These are phyloP conservation scores for Magallana ariakensis DNA, from an alignment of 1,140 invertebrate species.

Conservation along the genomic window DNA sequence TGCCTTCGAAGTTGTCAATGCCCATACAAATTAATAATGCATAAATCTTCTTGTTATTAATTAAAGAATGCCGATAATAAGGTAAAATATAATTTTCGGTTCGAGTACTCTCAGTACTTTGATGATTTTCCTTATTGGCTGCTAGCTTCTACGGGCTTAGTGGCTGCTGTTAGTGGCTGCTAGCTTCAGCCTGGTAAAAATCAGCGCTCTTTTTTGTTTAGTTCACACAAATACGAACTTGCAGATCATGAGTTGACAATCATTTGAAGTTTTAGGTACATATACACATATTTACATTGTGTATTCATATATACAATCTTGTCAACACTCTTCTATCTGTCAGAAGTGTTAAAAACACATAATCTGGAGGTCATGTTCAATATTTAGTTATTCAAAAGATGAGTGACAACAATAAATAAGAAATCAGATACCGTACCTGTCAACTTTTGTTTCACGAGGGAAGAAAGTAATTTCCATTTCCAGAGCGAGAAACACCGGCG, in stretches of 20 bases:
- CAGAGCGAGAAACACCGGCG: constrained; percentile 9
- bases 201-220: too few species aligned
- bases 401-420: constrained; percentile 13
- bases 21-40: too few species aligned
- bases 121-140: too few species aligned
- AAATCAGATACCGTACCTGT: background rate
- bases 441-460: background rate
- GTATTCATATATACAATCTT: background rate
- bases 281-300: background rate
- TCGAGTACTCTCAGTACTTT: too few species aligned
- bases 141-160: too few species aligned
- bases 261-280: background rate
- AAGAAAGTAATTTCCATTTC: constrained; percentile 33
- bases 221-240: too few species aligned
- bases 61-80: too few species aligned
- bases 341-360: constrained; percentile 11
- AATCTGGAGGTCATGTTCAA: background rate
- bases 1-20: too few species aligned
- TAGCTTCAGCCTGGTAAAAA: too few species aligned
- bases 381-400: background rate
- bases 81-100: too few species aligned
- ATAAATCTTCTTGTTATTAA: too few species aligned
- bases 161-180: too few species aligned
- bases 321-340: background rate
- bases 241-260: background rate